phyloP scores from a whole-genome alignment of 1,140 invertebrate species.

The Anagrus nilaparvatae region DNA sequence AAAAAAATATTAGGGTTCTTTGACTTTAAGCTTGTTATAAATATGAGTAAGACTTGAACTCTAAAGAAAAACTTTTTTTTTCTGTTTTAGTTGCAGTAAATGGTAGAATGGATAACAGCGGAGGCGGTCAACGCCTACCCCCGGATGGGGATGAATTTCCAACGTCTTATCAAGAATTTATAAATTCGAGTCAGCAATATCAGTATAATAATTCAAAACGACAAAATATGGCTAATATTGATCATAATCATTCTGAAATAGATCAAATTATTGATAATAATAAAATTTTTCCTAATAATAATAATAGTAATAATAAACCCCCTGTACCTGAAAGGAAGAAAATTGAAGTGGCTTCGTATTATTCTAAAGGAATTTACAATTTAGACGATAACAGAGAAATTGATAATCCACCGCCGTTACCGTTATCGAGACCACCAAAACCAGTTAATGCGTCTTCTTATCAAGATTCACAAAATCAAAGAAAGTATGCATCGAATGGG shows the following conservation, averaged over 20 bases:
- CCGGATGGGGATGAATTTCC: conserved; percentile 84
- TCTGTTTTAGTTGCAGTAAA: conserved; percentile 29
- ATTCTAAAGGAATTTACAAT: conserved; percentile 24
- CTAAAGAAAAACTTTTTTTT: conserved; percentile 5
- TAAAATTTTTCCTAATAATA: too few relatives aligned
- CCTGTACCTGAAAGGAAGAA: conserved; percentile 27
- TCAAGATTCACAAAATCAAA: conserved; percentile 12
- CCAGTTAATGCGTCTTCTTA: conserved; percentile 14
- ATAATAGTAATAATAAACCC: not conserved
- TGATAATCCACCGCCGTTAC: conserved; percentile 34
- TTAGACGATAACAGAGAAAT: conserved; percentile 13
- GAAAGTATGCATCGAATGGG: conserved; percentile 29
- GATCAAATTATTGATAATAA: too few relatives aligned
- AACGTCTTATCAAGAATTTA: conserved; percentile 57
- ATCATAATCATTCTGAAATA: too few relatives aligned
- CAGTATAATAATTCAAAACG: not conserved
- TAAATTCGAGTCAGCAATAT: not conserved
- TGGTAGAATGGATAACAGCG: conserved; percentile 38
- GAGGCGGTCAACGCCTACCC: conserved; percentile 52
- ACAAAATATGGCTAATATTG: not conserved
- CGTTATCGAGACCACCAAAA: conserved; percentile 34
- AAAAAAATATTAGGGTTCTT: too few relatives aligned
- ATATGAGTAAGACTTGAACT: too few relatives aligned
- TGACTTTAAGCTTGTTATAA: too few relatives aligned
- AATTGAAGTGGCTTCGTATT: conserved; percentile 28